Evolutionary conservation across 2,888 invertebrate species (phyloP).

Genomic region (Ecliptopera silaceata): DNA sequence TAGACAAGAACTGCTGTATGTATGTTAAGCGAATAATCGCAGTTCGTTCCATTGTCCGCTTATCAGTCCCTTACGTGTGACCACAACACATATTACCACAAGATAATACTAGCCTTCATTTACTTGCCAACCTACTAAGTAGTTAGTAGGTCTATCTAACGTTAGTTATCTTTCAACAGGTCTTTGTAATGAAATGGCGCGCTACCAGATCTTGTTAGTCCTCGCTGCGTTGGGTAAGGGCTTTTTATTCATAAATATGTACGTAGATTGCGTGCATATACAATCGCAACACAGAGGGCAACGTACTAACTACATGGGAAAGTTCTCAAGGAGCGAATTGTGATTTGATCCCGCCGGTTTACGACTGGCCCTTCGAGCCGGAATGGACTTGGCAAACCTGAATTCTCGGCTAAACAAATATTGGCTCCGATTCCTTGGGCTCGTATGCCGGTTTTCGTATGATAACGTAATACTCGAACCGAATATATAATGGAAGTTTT

Average conservation of each 20-base stretch:
- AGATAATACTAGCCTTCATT: constrained; percentile 28
- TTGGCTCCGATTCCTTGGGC: too few relatives aligned
- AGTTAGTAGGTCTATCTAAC: constrained; percentile 1
- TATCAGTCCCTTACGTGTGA: constrained; percentile 39
- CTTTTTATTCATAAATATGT: constrained; percentile 19
- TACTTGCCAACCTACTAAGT: constrained; percentile 19
- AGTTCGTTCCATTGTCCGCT: constrained; percentile 35
- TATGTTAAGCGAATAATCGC: constrained; percentile 2
- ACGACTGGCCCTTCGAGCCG: constrained; percentile 6
- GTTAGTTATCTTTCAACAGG: constrained; percentile 52
- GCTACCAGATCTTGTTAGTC: constrained; percentile 60
- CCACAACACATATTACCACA: constrained; percentile 25
- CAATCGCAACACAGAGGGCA: constrained; percentile 23
- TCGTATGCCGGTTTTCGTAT: too few relatives aligned
- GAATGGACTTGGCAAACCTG: constrained; percentile 8
- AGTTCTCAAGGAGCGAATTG: constrained; percentile 28
- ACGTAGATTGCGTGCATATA: constrained; percentile 10
- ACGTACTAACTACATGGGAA: constrained; percentile 30
- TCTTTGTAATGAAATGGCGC: constrained; percentile 61
- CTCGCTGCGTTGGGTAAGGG: constrained; percentile 61
- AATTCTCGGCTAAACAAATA: constrained; percentile 1
- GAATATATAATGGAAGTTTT: too few relatives aligned
- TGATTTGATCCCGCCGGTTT: constrained; percentile 1
- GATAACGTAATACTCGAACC: too few relatives aligned
- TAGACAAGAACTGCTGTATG: constrained; percentile 9